Base-by-base conservation (phyloP, 2,113 vertebrate species). In the Grantiella picta region DNA sequence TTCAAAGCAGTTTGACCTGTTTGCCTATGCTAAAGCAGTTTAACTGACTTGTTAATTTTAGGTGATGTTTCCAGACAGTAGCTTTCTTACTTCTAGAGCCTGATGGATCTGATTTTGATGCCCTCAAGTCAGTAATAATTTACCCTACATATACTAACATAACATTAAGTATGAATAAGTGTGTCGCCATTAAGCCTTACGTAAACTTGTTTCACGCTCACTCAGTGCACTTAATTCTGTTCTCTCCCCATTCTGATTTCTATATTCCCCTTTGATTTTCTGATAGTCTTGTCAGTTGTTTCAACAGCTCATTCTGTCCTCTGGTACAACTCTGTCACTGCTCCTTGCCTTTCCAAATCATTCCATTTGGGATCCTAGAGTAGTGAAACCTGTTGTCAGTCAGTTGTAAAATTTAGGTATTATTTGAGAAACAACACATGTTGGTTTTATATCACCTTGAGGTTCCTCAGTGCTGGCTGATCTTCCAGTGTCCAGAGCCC, bases 51-150 rank as follows among this genome's bases (percentile, higher is more conserved):
- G 35, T 66, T 88, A 71, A 56, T 88, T 95, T 93, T 59, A 77
- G 36, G 63, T 38, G 33, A 75, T 92, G 40, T 77, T 94, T 91
- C 68, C 87, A 70, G 71, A 82, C 63, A 90, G 71, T 80, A 77
- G 54, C 47, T 63, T 80, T 80, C 61, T 86, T 83, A 33, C 21
- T 90, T 91, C 42, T 82, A 64, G 68, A 93, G 44, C 52, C 31
- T 93, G 71, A 38, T 70, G 78, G 78, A 77, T 91, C 75, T 92
- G 82, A 88, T 95, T 96, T 95, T 95, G 79, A 77, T 78, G 85
- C 79, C 92, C 76, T 78, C 50, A 60, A 93, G 93, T 90, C 75
- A 94, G 79, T 86, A 95, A 63, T 89, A 96, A 88, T 90, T 93
- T 90, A 56, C 47, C 68, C 38, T 40, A 75, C 35, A 33, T 86